Conservation (phyloP, 2,113 vertebrate genomes). For the Indicator indicator region DNA sequence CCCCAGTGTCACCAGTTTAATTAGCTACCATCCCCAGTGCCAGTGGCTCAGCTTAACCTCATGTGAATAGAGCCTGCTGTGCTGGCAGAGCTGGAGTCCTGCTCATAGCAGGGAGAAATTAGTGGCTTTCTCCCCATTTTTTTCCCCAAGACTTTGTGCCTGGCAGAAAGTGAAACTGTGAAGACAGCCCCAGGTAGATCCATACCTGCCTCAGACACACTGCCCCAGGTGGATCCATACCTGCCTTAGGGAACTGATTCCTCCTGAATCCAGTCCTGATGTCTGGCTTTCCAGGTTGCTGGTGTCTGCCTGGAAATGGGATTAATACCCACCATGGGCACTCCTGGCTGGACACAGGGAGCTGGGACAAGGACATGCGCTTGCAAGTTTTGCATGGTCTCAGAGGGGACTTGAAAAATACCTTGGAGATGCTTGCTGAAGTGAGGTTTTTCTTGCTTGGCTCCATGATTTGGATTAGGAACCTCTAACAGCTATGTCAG, state of each 20-base stretch:
- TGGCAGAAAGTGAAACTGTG: not conserved
- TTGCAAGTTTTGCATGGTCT: not conserved
- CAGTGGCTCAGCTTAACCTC: not conserved
- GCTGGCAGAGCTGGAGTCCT: not conserved
- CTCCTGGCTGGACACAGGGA: accelerated
- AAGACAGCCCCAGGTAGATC: not conserved
- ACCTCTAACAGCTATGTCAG: not conserved
- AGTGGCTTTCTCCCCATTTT: not conserved
- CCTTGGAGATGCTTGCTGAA: not conserved
- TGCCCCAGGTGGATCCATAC: not conserved
- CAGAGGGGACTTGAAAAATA: not conserved
- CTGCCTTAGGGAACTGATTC: not conserved
- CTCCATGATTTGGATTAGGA: not conserved
- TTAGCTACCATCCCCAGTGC: not conserved
- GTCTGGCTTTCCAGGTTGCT: not conserved
- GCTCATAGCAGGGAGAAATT: not conserved
- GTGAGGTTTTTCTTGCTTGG: not conserved
- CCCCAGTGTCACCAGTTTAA: constrained; percentile 16
- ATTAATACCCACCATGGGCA: not conserved
- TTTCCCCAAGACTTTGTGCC: not conserved
- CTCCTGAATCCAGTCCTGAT: not conserved
- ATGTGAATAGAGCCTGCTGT: not conserved
- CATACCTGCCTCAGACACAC: not conserved
- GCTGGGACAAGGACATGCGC: not conserved
- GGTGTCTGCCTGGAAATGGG: not conserved